These are phyloP conservation scores for Pseudomyrmex sp. DNA, from an alignment of 1,140 invertebrate species.

Conservation along the genomic window DNA sequence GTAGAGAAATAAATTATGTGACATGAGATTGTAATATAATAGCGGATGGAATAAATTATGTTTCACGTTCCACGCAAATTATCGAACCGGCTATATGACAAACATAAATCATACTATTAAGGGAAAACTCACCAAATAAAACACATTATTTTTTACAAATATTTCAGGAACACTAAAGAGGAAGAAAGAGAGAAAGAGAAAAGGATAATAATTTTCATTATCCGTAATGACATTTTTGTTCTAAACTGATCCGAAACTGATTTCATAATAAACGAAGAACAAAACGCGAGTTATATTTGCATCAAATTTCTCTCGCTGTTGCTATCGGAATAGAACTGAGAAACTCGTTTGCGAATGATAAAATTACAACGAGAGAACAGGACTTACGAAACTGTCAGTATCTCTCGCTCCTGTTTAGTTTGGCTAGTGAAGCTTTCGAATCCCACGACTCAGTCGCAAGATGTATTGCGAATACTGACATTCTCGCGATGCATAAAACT, in stretches of 20 bases:
- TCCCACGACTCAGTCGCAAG: constrained; percentile 29
- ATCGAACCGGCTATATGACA: not conserved
- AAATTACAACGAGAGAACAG: constrained; percentile 1
- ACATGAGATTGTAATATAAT: not conserved
- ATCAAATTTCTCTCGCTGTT: not conserved
- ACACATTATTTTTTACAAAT: too few species aligned
- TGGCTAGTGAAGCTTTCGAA: constrained; percentile 41
- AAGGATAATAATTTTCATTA: not conserved
- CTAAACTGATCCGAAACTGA: not conserved
- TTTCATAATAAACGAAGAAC: too few species aligned
- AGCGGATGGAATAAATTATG: constrained; percentile 35
- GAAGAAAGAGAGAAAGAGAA: too few species aligned
- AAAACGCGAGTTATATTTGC: not conserved
- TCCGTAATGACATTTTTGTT: not conserved
- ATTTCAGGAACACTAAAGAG: too few species aligned
- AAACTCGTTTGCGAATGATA: constrained; percentile 19
- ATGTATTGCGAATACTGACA: constrained; percentile 46
- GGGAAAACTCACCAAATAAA: too few species aligned
- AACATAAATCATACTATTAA: not conserved
- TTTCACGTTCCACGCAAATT: constrained; percentile 10
- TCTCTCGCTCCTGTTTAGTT: constrained; percentile 23
- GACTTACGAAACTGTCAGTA: not conserved
- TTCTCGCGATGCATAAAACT: constrained; percentile 48
- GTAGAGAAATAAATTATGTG: constrained; percentile 32
- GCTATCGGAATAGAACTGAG: not conserved